Evolutionary conservation across 1,140 invertebrate species (phyloP).

Genomic region (Sycophila sp.): DNA sequence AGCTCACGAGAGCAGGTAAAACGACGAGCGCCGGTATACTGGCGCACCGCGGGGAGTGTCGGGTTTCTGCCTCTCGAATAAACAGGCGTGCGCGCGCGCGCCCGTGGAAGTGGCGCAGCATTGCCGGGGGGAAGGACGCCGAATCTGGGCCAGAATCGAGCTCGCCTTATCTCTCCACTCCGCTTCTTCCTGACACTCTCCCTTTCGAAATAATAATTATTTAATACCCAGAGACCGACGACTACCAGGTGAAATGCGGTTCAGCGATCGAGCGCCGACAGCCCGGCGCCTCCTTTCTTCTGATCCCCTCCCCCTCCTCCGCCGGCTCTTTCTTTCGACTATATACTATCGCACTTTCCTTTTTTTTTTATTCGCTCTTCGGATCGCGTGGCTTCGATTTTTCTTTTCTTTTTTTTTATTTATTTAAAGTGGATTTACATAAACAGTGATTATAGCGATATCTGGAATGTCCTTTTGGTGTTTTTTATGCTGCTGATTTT

Average conservation of each 20-base stretch:
- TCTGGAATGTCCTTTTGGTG: not conserved
- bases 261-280: not conserved
- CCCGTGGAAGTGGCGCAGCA: constrained; percentile 50
- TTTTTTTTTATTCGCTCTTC: not conserved
- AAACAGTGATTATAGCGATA: not conserved
- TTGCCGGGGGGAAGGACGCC: constrained; percentile 60
- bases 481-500: too few species aligned
- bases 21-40: constrained; percentile 19
- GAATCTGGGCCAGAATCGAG: constrained; percentile 53
- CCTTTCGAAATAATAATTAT: constrained; percentile 63
- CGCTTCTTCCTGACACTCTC: constrained; percentile 45
- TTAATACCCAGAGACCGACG: constrained; percentile 46
- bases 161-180: constrained; percentile 5
- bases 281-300: constrained; percentile 24
- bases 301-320: not conserved
- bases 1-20: not conserved
- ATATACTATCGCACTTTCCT: constrained; percentile 8
- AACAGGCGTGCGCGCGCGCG: not conserved
- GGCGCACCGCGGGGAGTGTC: not conserved
- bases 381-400: not conserved
- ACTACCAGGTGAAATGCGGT: constrained; percentile 44
- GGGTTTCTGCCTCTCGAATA: not conserved
- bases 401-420: not conserved
- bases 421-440: too few species aligned
- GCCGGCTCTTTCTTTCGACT: not conserved